Evolutionary conservation across 2,797 vertebrate genomes (phyloP), one percentile per base, ranked within the genome.

Genomic region (Pampus argenteus): DNA sequence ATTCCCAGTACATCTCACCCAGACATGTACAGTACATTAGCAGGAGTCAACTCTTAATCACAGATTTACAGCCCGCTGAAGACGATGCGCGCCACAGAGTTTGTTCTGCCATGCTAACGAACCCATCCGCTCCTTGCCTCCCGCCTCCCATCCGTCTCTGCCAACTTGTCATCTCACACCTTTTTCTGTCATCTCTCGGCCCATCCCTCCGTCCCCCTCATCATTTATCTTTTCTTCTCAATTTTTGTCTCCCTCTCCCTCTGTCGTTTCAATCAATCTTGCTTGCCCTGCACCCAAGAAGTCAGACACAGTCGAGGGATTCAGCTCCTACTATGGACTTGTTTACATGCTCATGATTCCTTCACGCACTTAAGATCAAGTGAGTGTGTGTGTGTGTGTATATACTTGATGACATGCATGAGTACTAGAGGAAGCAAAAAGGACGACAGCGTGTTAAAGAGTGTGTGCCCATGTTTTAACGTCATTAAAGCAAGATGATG

Each of bases 31-130:
- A 63, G 68, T 64, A 74, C 78, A 81, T 88, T 81, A 86, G 58
- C 67, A 61, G 65, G 45, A 84, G 69, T 76, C 80, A 47, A 71
- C 60, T 71, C 75, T 81, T 84, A 77, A 90, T 89, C 82, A 78
- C 85, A 76, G 81, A 82, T 84, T 87, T 88, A 77, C 83, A 81
- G 66, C 57, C 17, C 13, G 18, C 28, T 7, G 15, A 56, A 49
- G 63, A 71, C 17, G 51, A 60, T 47, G 3, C 47, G 9, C 3
- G 29, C 68, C 13, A 0, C 52, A 5, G 40, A 57, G 63, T 76
- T 62, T 49, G 55, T 40, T 54, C 66, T 38, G 66, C 23, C 10
- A 57, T 31, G 51, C 79, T 83, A 71, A 84, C 83, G 78, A 79
- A 68, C 64, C 67, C 59, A 29, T 70, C 65, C 45, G 25, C 70